A percentile compares a stretch with the other conserved stretches of the same genome.
phyloP scores from a whole-genome alignment of 2,113 vertebrate genomes.

The Perognathus longimembris region DNA sequence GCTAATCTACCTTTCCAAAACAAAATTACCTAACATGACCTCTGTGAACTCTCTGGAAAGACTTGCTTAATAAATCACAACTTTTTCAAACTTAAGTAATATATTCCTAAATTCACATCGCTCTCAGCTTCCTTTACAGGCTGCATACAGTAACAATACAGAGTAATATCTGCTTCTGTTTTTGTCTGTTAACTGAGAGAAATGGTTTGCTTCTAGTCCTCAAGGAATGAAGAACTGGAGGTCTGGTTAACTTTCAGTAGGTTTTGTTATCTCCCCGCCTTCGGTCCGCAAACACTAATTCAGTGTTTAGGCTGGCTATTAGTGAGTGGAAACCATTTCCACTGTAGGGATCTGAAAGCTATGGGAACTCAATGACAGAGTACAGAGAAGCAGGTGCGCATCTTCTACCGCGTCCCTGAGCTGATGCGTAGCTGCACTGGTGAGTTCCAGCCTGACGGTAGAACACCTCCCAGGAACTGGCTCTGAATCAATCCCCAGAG shows the following conservation, averaged over 20 bases:
- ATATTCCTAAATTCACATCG: too few species aligned
- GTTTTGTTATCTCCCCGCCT: neutral
- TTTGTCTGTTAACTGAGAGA: constrained; percentile 7
- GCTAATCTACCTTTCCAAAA: neutral
- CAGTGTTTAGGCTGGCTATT: neutral
- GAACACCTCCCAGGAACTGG: accelerated
- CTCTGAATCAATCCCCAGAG: neutral
- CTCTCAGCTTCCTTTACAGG: neutral
- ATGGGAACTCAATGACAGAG: neutral
- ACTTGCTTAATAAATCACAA: neutral
- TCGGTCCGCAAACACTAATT: neutral
- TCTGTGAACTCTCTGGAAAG: neutral
- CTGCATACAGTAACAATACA: neutral
- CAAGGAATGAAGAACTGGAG: constrained; percentile 29
- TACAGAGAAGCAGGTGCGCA: neutral
- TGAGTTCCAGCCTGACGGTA: neutral
- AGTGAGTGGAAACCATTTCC: neutral
- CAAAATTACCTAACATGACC: neutral
- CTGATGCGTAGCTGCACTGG: neutral
- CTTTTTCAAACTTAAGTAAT: neutral
- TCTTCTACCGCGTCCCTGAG: neutral
- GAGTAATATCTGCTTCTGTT: neutral
- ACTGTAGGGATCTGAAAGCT: neutral
- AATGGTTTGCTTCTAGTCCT: constrained; percentile 6
- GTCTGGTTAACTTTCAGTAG: neutral